A percentile compares a stretch with the other conserved stretches of the same genome.
Conservation (phyloP, 2,797 vertebrate species). For the Mormyrus proboscirostris region DNA sequence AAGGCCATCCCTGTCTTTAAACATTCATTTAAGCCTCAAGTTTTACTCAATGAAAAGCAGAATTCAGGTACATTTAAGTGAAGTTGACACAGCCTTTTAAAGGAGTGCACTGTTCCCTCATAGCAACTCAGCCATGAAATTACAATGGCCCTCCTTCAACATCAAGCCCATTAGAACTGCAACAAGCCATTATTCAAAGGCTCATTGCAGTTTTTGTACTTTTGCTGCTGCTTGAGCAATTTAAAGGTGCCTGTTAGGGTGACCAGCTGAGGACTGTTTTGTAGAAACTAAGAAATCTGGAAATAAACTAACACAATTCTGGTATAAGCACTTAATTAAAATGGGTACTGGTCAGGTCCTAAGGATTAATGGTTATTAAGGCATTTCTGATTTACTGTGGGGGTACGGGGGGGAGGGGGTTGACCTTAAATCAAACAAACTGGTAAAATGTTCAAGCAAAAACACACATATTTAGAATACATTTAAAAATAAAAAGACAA, state of each 20-base stretch:
- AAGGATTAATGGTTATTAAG: not conserved
- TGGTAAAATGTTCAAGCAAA: not conserved
- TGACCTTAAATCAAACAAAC: not conserved
- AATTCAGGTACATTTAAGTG: constrained; percentile 46
- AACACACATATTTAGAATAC: not conserved
- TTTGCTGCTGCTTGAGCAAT: constrained; percentile 39
- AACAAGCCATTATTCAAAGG: constrained; percentile 44
- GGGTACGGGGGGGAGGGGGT: not conserved
- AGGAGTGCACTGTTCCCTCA: constrained; percentile 39
- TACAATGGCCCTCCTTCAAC: constrained; percentile 56
- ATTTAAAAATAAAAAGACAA: not conserved
- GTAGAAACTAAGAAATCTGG: constrained; percentile 25
- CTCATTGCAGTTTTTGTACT: constrained; percentile 35
- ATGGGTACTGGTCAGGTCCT: not conserved
- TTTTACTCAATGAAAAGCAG: constrained; percentile 33
- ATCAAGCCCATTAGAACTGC: constrained; percentile 28
- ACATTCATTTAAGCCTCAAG: constrained; percentile 35
- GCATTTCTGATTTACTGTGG: not conserved
- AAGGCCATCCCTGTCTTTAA: constrained; percentile 39
- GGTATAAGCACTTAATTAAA: not conserved
- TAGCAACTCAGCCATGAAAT: constrained; percentile 56
- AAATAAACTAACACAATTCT: not conserved
- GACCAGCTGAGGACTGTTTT: constrained; percentile 36
- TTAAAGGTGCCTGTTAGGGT: constrained; percentile 39
- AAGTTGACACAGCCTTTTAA: constrained; percentile 47